Evolutionary conservation across 2,888 invertebrate species (phyloP).

Genomic region (Slavum lentiscoides): DNA sequence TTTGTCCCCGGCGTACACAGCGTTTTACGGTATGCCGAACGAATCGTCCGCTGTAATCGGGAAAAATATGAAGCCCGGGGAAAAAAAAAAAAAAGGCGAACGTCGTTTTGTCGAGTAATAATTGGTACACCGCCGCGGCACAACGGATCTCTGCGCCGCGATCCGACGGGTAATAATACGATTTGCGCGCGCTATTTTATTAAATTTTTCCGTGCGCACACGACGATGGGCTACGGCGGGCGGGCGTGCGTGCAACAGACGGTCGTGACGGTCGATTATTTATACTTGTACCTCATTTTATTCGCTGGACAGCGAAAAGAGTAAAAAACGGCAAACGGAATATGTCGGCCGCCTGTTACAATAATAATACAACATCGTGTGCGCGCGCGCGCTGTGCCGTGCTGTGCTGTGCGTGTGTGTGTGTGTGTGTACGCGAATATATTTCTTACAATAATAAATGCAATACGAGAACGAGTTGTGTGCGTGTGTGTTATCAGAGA

Average conservation of each 20-base stretch:
- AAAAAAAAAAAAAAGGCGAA: background rate
- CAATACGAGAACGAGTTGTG: background rate
- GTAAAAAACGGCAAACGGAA: background rate
- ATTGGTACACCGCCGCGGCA: too few species aligned
- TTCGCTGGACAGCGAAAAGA: background rate
- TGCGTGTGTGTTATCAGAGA: background rate
- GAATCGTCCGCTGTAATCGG: background rate
- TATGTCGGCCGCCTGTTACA: background rate
- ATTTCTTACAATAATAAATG: background rate
- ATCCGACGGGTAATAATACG: background rate
- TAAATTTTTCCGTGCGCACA: background rate
- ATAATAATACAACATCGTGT: background rate
- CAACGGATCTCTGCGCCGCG: too few species aligned
- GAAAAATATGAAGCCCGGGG: too few species aligned
- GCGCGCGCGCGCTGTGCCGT: background rate
- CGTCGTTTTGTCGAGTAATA: background rate
- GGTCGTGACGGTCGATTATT: background rate
- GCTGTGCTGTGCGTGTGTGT: background rate
- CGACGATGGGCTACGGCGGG: background rate
- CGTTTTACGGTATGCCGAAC: background rate
- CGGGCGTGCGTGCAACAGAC: background rate
- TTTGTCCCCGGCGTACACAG: background rate
- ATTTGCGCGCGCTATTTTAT: background rate
- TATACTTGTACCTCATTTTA: slow-evolving; percentile 30
- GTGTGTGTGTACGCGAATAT: background rate